These are phyloP conservation scores for Leptosomus discolor DNA, from an alignment of 2,113 vertebrate species.

Conservation along the genomic window DNA sequence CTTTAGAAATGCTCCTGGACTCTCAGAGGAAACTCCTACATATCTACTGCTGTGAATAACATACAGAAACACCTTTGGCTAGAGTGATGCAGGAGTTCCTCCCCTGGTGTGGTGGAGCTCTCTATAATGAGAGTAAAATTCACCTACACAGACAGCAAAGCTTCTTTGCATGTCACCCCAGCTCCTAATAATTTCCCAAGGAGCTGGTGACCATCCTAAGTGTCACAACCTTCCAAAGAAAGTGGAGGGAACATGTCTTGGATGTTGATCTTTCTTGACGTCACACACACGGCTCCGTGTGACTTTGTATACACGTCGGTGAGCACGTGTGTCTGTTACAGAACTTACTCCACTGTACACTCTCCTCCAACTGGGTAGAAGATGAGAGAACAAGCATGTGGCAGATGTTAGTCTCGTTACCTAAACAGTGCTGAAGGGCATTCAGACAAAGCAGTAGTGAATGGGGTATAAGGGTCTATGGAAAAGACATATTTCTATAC, in stretches of 20 bases:
- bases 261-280: not conserved
- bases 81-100: not conserved
- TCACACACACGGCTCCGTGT: not conserved
- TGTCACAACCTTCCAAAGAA: not conserved
- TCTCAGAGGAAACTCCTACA: not conserved
- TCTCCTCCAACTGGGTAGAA: not conserved
- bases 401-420: not conserved
- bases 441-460: not conserved
- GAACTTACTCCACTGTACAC: not conserved
- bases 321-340: not conserved
- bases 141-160: not conserved
- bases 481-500: not conserved
- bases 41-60: not conserved
- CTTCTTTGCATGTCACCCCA: not conserved
- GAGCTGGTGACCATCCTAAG: not conserved
- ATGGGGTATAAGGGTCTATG: not conserved
- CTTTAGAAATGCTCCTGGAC: not conserved
- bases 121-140: not conserved
- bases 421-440: not conserved
- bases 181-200: not conserved
- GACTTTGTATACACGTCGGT: rapidly evolving
- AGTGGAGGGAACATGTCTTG: not conserved
- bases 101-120: not conserved
- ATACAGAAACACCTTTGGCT: not conserved
- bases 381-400: not conserved